Evolutionary conservation across 2,797 vertebrate genomes (phyloP).

Genomic region (Leucoraja ocellata): DNA sequence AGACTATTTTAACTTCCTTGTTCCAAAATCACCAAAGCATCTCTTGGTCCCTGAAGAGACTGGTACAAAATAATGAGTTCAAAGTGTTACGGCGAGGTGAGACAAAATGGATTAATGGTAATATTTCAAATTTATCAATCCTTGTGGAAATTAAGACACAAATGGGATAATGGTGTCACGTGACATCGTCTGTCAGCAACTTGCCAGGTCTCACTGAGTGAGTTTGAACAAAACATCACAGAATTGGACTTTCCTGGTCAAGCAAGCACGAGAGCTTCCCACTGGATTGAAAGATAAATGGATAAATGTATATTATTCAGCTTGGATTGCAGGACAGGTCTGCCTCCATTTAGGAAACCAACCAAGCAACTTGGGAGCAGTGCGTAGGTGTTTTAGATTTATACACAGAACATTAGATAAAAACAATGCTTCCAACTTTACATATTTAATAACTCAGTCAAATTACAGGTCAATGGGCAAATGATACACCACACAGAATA

Average conservation of each 20-base stretch:
- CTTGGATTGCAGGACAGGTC: neutral
- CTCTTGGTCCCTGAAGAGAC: neutral
- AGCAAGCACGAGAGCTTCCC: neutral
- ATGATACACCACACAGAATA: neutral
- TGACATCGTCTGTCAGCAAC: neutral
- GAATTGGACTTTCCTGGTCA: neutral
- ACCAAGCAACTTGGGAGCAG: neutral
- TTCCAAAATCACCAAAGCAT: neutral
- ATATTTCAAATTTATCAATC: neutral
- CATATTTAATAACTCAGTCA: neutral
- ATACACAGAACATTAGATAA: neutral
- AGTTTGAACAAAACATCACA: neutral
- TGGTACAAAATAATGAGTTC: neutral
- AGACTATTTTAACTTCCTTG: neutral
- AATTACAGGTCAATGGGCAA: slow-evolving; percentile 22
- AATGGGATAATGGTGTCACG: neutral
- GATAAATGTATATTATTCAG: neutral
- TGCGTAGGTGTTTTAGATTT: neutral
- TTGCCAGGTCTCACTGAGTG: neutral
- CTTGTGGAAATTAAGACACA: neutral
- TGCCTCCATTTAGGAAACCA: neutral
- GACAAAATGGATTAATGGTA: neutral
- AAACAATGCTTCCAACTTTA: neutral
- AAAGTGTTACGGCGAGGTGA: neutral
- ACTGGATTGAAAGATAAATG: neutral